These are phyloP conservation scores for Muscina levida DNA, from an alignment of 2,888 invertebrate genomes.

Conservation along the genomic window DNA sequence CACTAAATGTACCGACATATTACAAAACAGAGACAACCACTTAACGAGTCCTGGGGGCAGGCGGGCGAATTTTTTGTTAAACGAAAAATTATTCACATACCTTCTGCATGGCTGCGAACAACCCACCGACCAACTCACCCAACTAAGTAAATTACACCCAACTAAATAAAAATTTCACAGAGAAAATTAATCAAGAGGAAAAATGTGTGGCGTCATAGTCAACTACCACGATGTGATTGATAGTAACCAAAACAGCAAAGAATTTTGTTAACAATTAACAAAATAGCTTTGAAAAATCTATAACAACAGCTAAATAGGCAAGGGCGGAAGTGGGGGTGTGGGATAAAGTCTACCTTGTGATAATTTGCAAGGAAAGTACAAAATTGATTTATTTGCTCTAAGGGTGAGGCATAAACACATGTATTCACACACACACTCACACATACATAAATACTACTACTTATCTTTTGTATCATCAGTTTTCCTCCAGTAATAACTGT, in stretches of 20 bases:
- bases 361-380: constrained; percentile 9
- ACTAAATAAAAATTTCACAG: background rate
- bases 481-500: constrained; percentile 39
- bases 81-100: background rate
- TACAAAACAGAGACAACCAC: background rate
- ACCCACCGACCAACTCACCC: background rate
- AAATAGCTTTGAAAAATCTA: background rate
- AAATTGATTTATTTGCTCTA: constrained; percentile 35
- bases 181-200: constrained; percentile 50
- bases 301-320: background rate
- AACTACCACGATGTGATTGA: constrained; percentile 38
- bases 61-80: background rate
- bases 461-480: constrained; percentile 16
- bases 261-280: constrained; percentile 52
- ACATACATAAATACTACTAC: background rate
- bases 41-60: background rate
- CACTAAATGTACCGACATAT: constrained; percentile 28
- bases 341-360: constrained; percentile 1
- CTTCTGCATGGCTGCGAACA: too few species aligned
- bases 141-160: background rate
- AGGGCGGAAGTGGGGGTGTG: background rate
- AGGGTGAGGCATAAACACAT: too few species aligned
- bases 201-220: constrained; percentile 17
- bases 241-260: constrained; percentile 37
- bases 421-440: too few species aligned